phyloP scores from a whole-genome alignment of 2,888 invertebrate genomes.

The Keiferia lycopersicella region DNA sequence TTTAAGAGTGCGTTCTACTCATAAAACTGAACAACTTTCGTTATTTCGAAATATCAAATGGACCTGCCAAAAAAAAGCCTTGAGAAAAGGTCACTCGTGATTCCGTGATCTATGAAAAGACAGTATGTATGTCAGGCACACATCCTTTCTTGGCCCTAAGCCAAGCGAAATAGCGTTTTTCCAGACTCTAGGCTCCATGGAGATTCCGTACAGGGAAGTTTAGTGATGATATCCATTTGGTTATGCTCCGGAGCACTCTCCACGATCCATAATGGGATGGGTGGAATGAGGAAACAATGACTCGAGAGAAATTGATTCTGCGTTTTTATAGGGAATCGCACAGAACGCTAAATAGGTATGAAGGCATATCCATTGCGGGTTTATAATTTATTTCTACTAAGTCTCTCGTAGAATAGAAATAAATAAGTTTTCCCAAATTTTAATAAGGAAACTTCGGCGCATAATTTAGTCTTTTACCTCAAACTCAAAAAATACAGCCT shows the following conservation, averaged over 20 bases:
- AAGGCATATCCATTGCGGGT: too few species aligned
- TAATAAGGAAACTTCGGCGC: too few species aligned
- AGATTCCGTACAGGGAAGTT: background rate
- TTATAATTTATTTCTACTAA: too few species aligned
- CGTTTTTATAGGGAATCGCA: background rate
- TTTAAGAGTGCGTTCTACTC: background rate
- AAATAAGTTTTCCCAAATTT: too few species aligned
- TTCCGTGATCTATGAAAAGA: conserved; percentile 11
- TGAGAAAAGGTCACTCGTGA: too few species aligned
- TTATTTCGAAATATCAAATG: too few species aligned
- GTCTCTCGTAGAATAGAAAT: too few species aligned
- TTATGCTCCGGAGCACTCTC: conserved; percentile 1
- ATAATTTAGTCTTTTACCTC: too few species aligned
- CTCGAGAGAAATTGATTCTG: conserved; percentile 16
- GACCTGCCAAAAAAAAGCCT: too few species aligned
- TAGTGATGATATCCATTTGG: conserved; percentile 12
- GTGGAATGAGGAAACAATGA: conserved; percentile 14
- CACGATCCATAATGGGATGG: conserved; percentile 1
- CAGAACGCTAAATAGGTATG: background rate
- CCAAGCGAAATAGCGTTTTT: conserved; percentile 21
- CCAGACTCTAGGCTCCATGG: conserved; percentile 13
- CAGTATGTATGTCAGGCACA: background rate
- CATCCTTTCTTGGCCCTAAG: background rate
- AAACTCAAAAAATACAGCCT: too few species aligned
- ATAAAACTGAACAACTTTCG: too few species aligned